Evolutionary conservation across 2,888 invertebrate species (phyloP), one percentile per base, ranked within the genome.

Genomic region (Osmoderma eremita): DNA sequence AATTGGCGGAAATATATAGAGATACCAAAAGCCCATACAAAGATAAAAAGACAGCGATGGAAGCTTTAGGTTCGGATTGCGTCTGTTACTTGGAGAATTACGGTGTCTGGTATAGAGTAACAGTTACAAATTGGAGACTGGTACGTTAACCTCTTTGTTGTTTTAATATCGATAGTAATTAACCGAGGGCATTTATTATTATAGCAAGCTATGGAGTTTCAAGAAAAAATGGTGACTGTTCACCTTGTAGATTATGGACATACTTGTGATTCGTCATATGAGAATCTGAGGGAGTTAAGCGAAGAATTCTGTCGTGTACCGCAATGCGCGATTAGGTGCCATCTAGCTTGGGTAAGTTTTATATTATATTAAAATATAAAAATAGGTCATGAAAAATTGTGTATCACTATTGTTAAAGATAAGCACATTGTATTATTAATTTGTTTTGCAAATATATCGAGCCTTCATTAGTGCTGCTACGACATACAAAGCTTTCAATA

Each of bases 231-330:
- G 1, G 68, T 68, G 2, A 61, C 48, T 3, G 68, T 68, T 18
- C 53, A 24, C 12, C 41, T 68, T n/a, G 61, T 68, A 0, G 68
- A 68, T 51, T 68, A 58, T n/a, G 68, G 68, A 24, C 58, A 68
- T 22, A 50, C 51, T 17, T 13, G 42, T 12, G 45, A 41, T 22
- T 20, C 30, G 6, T 50, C 64, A 15, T 68, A 50, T 36, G 48
- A 51, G 22, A 53, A 41, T 22, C 48, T 68, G 30, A 49, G 68
- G 13, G 58, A 64, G 22, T 45, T 65, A 18, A 20, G 51, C 2
- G 30, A 65, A 13, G 61, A 61, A 18, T 64, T 63, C 36, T 61
- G 61, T 12, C 12, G 38, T 3, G 22, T 68, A 1, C 65, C 64
- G 0, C 41, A 58, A 24, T 68, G 17, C 22, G 68, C 68, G 0